Percentiles rank a stretch among this genome's conserved stretches.
These are phyloP conservation scores for Chesias legatella DNA, from an alignment of 2,888 invertebrate species.

Conservation along the genomic window DNA sequence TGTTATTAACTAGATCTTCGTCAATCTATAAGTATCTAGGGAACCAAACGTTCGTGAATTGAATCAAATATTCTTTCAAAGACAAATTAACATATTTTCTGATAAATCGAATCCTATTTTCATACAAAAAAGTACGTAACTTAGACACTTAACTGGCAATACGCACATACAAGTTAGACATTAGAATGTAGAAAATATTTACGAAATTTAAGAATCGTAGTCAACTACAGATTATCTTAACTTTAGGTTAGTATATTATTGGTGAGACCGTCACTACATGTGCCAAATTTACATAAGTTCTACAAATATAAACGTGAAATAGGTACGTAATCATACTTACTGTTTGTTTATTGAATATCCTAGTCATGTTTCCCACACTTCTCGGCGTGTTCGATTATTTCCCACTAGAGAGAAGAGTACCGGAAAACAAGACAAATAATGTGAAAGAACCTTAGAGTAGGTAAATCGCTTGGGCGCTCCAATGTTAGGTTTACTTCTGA, in stretches of 20 bases:
- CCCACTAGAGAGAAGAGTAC: conserved; percentile 29
- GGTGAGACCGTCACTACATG: conserved; percentile 47
- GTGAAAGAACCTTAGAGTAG: conserved; percentile 34
- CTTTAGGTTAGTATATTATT: conserved; percentile 30
- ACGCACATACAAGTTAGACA: conserved; percentile 61
- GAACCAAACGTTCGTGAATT: conserved; percentile 67
- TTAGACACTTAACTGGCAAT: conserved; percentile 66
- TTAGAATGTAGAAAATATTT: conserved; percentile 44
- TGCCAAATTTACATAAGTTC: conserved; percentile 65
- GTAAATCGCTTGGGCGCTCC: conserved; percentile 32
- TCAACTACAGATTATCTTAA: conserved; percentile 35
- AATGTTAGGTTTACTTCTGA: conserved; percentile 36
- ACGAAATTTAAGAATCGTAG: conserved; percentile 30
- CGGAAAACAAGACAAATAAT: conserved; percentile 31
- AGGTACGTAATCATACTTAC: conserved; percentile 29
- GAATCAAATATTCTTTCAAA: conserved; percentile 56
- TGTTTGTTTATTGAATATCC: conserved; percentile 28
- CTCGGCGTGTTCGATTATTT: conserved; percentile 36
- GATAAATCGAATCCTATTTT: conserved; percentile 74
- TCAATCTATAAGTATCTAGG: conserved; percentile 50
- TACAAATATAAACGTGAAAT: conserved; percentile 27
- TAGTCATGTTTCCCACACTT: conserved; percentile 33
- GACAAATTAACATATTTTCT: conserved; percentile 66
- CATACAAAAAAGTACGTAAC: conserved; percentile 69
- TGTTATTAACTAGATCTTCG: conserved; percentile 61